Evolutionary conservation across 2,113 vertebrate species (phyloP).

Genomic region (Apus apus): DNA sequence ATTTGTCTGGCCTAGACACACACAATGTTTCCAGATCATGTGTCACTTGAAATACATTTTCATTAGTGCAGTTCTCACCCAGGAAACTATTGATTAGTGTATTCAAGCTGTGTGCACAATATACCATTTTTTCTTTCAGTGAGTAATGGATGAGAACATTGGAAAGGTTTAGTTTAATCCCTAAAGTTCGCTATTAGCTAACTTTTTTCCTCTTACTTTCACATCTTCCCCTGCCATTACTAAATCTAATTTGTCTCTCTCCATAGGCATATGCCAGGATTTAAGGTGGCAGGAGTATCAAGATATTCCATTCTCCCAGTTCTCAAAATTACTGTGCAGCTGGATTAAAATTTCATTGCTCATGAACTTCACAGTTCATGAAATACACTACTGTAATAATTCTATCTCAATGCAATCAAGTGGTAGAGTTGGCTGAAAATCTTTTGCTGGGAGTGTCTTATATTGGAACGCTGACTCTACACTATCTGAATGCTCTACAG

Average conservation of each 20-base stretch:
- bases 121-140: neutral
- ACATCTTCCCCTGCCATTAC: neutral
- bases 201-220: neutral
- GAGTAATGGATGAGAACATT: neutral
- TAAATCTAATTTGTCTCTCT: neutral
- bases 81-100: neutral
- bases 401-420: neutral
- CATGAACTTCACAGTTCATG: neutral
- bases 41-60: constrained; percentile 16
- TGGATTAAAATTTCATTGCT: constrained; percentile 34
- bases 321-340: neutral
- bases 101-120: neutral
- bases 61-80: neutral
- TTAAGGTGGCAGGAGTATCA: neutral
- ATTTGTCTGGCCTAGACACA: neutral
- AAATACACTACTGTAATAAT: constrained; percentile 28
- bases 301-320: neutral
- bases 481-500: neutral
- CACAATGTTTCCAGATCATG: neutral
- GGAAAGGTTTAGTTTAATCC: neutral
- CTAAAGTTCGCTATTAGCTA: neutral
- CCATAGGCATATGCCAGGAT: neutral
- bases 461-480: neutral
- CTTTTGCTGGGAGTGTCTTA: neutral
- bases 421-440: neutral